Evolutionary conservation across 2,797 vertebrate species (phyloP).

Genomic region (Tachyglossus aculeatus): DNA sequence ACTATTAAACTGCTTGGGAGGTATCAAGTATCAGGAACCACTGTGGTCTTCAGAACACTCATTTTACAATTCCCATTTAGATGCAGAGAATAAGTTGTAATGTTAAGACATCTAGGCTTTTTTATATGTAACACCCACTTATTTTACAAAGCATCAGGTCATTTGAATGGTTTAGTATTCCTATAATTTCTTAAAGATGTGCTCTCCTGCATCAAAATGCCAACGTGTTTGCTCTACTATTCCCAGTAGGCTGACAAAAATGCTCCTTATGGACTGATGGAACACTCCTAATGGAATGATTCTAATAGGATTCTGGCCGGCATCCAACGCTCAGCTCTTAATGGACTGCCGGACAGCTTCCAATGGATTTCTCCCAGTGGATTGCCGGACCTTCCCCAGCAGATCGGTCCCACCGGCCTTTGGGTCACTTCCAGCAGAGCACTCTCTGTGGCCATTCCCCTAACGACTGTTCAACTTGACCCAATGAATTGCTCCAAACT

Average conservation of each 20-base stretch:
- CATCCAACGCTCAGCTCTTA: constrained; percentile 49
- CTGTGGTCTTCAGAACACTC: no score
- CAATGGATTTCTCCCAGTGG: constrained; percentile 30
- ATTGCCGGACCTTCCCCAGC: constrained; percentile 26
- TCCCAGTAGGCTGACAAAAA: constrained; percentile 18
- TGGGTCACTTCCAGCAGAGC: constrained; percentile 10
- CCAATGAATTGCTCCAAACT: constrained; percentile 11
- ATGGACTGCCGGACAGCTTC: constrained; percentile 37
- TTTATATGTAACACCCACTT: neutral
- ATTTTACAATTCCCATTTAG: no score
- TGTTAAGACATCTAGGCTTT: neutral
- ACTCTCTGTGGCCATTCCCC: constrained; percentile 5
- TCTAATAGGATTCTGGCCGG: constrained; percentile 39
- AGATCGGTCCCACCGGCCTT: constrained; percentile 24
- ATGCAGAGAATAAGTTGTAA: no score
- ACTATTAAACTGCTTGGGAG: no score
- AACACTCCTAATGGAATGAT: constrained; percentile 26
- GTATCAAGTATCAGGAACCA: no score
- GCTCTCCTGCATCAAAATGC: neutral
- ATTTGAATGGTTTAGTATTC: neutral
- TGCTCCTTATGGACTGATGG: constrained; percentile 21
- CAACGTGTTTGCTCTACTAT: neutral
- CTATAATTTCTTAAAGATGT: neutral
- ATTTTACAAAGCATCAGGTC: constrained; percentile 11
- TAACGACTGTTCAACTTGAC: constrained; percentile 14